These are phyloP conservation scores for Bombycilla garrulus DNA, from an alignment of 2,113 vertebrate species.

Conservation along the genomic window DNA sequence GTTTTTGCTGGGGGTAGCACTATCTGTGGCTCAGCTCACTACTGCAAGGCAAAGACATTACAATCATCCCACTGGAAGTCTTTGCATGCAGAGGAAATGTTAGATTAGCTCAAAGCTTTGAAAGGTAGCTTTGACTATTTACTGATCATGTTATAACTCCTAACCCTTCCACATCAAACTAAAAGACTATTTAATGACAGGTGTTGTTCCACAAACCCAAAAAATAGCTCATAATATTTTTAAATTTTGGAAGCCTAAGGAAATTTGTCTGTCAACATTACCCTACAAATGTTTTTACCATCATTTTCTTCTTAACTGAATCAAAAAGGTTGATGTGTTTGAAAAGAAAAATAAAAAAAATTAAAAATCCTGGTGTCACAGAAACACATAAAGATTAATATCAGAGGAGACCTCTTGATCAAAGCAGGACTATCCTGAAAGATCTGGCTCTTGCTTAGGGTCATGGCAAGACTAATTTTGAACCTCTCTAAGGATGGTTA, in stretches of 20 bases:
- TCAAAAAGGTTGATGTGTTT: not conserved
- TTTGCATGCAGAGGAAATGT: not conserved
- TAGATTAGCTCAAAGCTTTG: not conserved
- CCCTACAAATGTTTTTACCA: not conserved
- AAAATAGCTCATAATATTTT: not conserved
- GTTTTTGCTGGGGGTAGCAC: not conserved
- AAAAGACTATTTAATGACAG: not conserved
- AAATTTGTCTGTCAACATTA: not conserved
- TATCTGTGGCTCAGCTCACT: not conserved
- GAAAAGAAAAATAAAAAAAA: not conserved
- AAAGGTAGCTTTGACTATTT: not conserved
- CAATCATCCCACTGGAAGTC: not conserved
- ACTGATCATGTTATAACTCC: not conserved
- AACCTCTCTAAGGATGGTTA: not conserved
- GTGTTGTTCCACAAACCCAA: fast-evolving
- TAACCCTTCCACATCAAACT: not conserved
- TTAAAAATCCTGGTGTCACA: not conserved
- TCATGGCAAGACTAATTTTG: not conserved
- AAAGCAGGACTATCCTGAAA: not conserved
- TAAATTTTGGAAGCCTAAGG: not conserved
- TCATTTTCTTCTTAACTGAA: not conserved
- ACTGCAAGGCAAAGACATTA: not conserved
- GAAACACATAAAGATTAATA: not conserved
- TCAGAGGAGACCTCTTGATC: not conserved
- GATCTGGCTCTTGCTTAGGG: not conserved